These are phyloP conservation scores for Nycticorax nycticorax DNA, from an alignment of 2,113 vertebrate genomes.

Conservation along the genomic window DNA sequence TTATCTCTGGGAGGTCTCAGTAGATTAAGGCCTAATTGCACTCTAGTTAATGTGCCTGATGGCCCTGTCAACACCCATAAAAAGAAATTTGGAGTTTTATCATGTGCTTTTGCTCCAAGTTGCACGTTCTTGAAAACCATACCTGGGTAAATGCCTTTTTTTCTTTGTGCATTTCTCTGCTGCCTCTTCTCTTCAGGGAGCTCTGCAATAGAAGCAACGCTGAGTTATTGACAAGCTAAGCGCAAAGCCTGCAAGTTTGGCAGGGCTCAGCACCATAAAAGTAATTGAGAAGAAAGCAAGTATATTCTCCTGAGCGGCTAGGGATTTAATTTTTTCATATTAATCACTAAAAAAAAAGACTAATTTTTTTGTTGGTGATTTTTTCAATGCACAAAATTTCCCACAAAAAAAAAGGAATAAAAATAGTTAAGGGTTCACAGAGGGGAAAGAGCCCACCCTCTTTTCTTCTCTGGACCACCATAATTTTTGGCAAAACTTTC, in stretches of 20 bases:
- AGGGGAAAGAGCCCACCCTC: accelerated
- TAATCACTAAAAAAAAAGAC: background rate
- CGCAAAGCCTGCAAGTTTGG: background rate
- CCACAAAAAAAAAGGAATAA: background rate
- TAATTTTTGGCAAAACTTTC: constrained; percentile 12
- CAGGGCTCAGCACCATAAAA: background rate
- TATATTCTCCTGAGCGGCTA: background rate
- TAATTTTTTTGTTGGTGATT: background rate
- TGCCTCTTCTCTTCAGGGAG: constrained; percentile 89
- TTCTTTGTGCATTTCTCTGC: constrained; percentile 92
- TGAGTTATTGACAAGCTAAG: constrained; percentile 31
- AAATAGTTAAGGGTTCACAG: background rate
- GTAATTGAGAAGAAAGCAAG: background rate
- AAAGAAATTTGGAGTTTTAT: background rate
- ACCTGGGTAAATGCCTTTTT: constrained; percentile 92
- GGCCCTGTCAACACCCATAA: background rate
- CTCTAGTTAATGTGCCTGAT: background rate
- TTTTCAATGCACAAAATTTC: background rate
- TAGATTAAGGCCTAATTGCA: constrained; percentile 2
- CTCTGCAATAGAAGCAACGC: constrained; percentile 78
- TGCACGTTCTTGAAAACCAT: background rate
- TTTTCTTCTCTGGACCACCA: background rate
- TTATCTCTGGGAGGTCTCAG: background rate
- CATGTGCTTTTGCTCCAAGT: background rate
- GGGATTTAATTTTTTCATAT: background rate